Evolutionary conservation across 2,888 invertebrate genomes (phyloP).

Genomic region (Pemphredon lugubris): DNA sequence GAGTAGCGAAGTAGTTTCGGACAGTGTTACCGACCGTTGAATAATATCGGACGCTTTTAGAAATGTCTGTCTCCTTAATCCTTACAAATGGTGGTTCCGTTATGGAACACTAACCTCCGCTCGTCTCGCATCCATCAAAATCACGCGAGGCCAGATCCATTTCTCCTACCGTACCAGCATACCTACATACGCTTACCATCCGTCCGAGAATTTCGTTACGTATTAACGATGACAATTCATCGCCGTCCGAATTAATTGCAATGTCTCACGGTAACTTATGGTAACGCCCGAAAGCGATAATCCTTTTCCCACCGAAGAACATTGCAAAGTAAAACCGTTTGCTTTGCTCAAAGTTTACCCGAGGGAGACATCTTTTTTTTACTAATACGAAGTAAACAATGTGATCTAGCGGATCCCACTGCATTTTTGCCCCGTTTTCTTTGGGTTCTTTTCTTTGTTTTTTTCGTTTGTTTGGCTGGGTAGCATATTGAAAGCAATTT

Average conservation of each 20-base stretch:
- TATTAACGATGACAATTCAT: constrained; percentile 50
- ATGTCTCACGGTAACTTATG: constrained; percentile 20
- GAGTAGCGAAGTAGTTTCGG: too few relatives aligned
- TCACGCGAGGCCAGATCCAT: constrained; percentile 51
- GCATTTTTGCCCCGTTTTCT: too few relatives aligned
- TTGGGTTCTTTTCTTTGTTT: too few relatives aligned
- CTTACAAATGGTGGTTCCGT: constrained; percentile 47
- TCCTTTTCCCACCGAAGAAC: too few relatives aligned
- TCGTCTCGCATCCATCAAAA: constrained; percentile 59
- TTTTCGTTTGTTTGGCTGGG: too few relatives aligned
- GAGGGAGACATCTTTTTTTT: not conserved
- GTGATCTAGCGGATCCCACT: too few relatives aligned
- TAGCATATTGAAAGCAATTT: too few relatives aligned
- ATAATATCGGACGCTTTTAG: constrained; percentile 1
- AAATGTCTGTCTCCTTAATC: constrained; percentile 44
- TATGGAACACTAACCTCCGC: constrained; percentile 50
- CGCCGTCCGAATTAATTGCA: constrained; percentile 10
- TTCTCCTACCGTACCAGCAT: constrained; percentile 29
- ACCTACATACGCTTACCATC: constrained; percentile 16
- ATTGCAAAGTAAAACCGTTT: too few relatives aligned
- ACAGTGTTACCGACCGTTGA: not conserved
- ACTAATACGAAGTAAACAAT: not conserved
- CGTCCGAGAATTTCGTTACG: constrained; percentile 22
- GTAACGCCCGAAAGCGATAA: not conserved
- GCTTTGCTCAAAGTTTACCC: too few relatives aligned